A percentile compares a stretch with the other conserved stretches of the same genome.
These are phyloP conservation scores for Hyphantria cunea DNA, from an alignment of 1,140 invertebrate species.

Conservation along the genomic window DNA sequence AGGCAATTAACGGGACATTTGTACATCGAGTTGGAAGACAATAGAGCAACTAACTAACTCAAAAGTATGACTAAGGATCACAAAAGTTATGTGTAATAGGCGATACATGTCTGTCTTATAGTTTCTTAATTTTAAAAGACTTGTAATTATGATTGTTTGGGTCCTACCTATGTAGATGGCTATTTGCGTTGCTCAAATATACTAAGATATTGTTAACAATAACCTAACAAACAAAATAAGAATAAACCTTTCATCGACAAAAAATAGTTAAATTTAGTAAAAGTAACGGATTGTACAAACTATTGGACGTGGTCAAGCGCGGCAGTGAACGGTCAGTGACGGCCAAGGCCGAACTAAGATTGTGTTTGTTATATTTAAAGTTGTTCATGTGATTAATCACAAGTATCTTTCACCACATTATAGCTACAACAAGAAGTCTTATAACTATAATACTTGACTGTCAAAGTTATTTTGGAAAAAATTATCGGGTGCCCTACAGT, in stretches of 20 bases:
- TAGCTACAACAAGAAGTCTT: constrained; percentile 40
- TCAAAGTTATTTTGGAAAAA: constrained; percentile 1
- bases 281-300: constrained; percentile 15
- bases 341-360: constrained; percentile 70
- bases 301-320: constrained; percentile 54
- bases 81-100: too few species aligned
- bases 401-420: constrained; percentile 59
- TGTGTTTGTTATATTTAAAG: constrained; percentile 43
- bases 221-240: background rate
- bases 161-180: too few species aligned
- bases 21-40: too few species aligned
- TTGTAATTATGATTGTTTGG: too few species aligned
- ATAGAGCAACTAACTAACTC: too few species aligned
- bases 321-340: constrained; percentile 74
- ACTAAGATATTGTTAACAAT: constrained; percentile 3
- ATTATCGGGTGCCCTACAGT: background rate
- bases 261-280: constrained; percentile 21
- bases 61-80: too few species aligned
- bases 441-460: constrained; percentile 35
- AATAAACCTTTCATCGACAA: constrained; percentile 25
- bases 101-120: too few species aligned
- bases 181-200: too few species aligned
- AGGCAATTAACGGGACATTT: too few species aligned
- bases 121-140: too few species aligned
- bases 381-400: constrained; percentile 46